phyloP scores from a whole-genome alignment of 2,888 invertebrate species.

The Tetanocera ferruginea region DNA sequence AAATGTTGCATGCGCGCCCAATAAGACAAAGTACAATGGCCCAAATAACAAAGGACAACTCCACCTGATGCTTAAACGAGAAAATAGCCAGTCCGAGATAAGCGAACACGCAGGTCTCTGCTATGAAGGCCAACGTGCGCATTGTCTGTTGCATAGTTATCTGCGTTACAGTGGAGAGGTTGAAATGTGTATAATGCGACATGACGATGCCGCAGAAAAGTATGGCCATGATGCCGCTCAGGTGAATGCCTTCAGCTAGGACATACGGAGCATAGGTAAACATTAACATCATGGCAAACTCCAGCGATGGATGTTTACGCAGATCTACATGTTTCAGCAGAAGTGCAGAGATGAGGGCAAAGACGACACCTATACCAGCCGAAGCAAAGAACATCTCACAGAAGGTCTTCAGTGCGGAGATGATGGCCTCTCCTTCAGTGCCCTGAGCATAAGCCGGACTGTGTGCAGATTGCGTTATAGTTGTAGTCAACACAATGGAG shows the following conservation, averaged over 20 bases:
- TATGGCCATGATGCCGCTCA: conserved; percentile 99
- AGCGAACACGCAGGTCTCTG: conserved; percentile 98
- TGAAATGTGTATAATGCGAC: conserved; percentile 99
- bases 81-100: conserved; percentile 83
- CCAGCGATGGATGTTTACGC: conserved; percentile 96
- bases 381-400: conserved; percentile 99
- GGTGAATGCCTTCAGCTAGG: conserved; percentile 94
- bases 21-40: conserved; percentile 91
- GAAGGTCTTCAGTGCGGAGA: conserved; percentile 90
- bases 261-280: conserved; percentile 99
- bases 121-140: conserved; percentile 94
- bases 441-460: conserved; percentile 74
- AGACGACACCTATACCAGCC: conserved; percentile 94
- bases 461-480: conserved; percentile 81
- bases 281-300: conserved; percentile 98
- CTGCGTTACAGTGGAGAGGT: conserved; percentile 97
- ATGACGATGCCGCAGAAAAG: conserved; percentile 98
- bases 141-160: conserved; percentile 99
- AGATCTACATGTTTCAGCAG: conserved; percentile 95
- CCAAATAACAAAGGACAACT: conserved; percentile 94
- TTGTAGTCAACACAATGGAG: conserved; percentile 96
- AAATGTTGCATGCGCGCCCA: conserved; percentile 96
- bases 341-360: conserved; percentile 93
- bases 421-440: conserved; percentile 84
- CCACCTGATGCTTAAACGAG: conserved; percentile 94